Base-by-base conservation (phyloP, 2,797 vertebrate genomes). In the Chaetodon trifasciatus region DNA sequence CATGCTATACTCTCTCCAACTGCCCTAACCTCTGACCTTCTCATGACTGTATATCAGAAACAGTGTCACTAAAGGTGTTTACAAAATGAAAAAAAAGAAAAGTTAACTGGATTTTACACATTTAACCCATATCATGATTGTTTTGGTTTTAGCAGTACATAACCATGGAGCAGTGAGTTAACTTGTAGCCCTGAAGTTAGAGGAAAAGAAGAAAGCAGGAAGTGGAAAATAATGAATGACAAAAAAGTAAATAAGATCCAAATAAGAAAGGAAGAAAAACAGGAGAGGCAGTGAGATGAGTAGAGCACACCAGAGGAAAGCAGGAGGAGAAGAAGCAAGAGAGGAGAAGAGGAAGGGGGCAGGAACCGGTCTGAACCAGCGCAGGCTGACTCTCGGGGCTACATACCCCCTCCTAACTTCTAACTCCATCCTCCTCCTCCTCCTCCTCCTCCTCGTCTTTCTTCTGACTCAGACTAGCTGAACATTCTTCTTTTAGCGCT, bases 341-440 rank as follows among this genome's bases (percentile, higher is more conserved):
- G 61, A 58, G 40, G 57, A 69, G 77, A 79, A 86, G 81, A 72
- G 81, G 72, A 85, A 70, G 80, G 76, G 83, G 86, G 82, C 71
- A 84, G 82, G 86, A 96, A 95, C 96, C 90, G 88, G 96, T 96
- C 92, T 95, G 89, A 95, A 94, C 96, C 95, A 92, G 95, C 42
- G 17, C 60, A 68, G 83, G 87, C 94, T 78, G 91, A 94, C 92
- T 92, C 86, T 75, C 60, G 1, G 86, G 73, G 75, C 86, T 87
- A 83, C 88, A 85, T 88, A 82, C 81, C 84, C 84, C 88, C 87
- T 71, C 73, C 76, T 83, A 80, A 49, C 52, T 47, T 40, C 58
- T 72, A n/a, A n/a, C 65, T 32, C 77, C 74, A 76, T 44, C 52
- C 76, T 21, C 50, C 47, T 47, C 42, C 39, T 71, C 37, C 35